Percentiles rank a stretch among this genome's conserved stretches.
phyloP scores from a whole-genome alignment of 92 coral and sea anemone genomes.

The Nematostella vectensis region DNA sequence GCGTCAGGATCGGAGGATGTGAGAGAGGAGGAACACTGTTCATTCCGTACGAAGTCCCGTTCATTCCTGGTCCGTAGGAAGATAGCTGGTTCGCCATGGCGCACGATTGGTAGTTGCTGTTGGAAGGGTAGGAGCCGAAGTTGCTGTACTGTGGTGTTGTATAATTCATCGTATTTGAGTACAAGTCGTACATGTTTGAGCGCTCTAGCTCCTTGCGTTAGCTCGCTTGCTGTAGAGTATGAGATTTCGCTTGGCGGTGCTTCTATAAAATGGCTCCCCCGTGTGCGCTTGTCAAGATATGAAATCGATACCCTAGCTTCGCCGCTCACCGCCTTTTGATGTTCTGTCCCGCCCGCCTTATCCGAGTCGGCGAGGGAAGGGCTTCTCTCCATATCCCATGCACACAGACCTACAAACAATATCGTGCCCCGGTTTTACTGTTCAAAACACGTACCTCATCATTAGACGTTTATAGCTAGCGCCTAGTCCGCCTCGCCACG shows the following conservation, averaged over 20 bases:
- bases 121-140: conserved; percentile 6
- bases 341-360: conserved; percentile 29
- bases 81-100: background rate
- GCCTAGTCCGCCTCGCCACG: no score
- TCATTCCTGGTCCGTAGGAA: background rate
- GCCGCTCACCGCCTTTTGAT: conserved; percentile 21
- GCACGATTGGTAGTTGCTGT: conserved; percentile 17
- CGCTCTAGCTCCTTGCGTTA: conserved; percentile 3
- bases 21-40: conserved; percentile 31
- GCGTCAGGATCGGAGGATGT: conserved; percentile 19
- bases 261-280: conserved; percentile 26
- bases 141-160: conserved; percentile 18
- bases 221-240: conserved; percentile 13
- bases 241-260: conserved; percentile 32
- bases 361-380: conserved; percentile 35
- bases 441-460: no score
- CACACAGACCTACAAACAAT: no score
- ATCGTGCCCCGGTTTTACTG: no score
- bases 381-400: no score
- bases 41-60: background rate
- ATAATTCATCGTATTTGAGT: conserved; percentile 39
- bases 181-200: conserved; percentile 64
- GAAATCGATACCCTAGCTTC: conserved; percentile 28
- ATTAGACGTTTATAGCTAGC: no score
- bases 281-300: conserved; percentile 25